A percentile compares a stretch with the other conserved stretches of the same genome.
phyloP scores from a whole-genome alignment of 2,888 invertebrate species.

The Cancer borealis region DNA sequence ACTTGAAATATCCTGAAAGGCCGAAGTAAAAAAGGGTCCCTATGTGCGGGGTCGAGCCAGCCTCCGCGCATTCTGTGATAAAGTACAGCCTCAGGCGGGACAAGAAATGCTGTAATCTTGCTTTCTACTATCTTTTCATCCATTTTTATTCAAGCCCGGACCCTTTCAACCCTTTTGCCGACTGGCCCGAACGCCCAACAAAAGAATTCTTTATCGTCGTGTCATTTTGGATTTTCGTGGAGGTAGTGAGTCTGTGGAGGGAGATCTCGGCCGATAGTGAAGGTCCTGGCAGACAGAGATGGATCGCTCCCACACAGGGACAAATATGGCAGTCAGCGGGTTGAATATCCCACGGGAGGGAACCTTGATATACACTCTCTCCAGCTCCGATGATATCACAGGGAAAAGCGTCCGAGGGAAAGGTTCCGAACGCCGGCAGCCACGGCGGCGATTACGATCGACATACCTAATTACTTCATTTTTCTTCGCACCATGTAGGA shows the following conservation, averaged over 20 bases:
- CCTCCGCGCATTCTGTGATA: constrained; percentile 65
- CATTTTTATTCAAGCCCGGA: constrained; percentile 59
- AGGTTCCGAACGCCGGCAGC: constrained; percentile 12
- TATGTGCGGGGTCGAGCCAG: constrained; percentile 52
- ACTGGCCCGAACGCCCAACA: constrained; percentile 58
- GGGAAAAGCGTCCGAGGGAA: constrained; percentile 23
- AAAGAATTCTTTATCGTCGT: constrained; percentile 63
- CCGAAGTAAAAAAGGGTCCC: constrained; percentile 53
- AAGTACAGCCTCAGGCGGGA: constrained; percentile 60
- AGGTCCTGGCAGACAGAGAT: constrained; percentile 56
- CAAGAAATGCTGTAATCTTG: constrained; percentile 64
- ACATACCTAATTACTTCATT: constrained; percentile 40
- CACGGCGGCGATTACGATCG: constrained; percentile 1
- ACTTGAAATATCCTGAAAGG: constrained; percentile 68
- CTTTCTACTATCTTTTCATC: constrained; percentile 66
- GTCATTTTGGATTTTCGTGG: constrained; percentile 59
- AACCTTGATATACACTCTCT: constrained; percentile 41
- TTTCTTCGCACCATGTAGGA: not conserved
- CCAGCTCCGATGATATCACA: constrained; percentile 13
- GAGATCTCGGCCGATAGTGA: constrained; percentile 54
- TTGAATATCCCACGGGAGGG: constrained; percentile 51
- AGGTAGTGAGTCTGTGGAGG: constrained; percentile 52
- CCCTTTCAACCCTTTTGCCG: constrained; percentile 64
- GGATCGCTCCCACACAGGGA: constrained; percentile 50
- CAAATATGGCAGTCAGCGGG: constrained; percentile 55